Evolutionary conservation across 1,140 invertebrate species (phyloP), one percentile per base, ranked within the genome.

Genomic region (Mizuhopecten yessoensis): DNA sequence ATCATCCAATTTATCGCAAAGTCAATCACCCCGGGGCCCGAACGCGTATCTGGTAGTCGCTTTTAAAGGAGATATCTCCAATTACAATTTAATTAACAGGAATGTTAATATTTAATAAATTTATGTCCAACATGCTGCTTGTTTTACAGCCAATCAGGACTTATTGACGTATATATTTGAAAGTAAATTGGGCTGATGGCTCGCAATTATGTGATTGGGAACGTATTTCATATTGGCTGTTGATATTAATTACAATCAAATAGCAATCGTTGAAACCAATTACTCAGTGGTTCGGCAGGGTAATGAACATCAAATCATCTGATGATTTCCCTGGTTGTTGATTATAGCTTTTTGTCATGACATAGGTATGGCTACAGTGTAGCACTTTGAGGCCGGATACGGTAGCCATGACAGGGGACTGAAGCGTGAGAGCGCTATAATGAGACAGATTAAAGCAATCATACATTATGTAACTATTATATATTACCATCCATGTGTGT

Each of bases 21-120:
- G 57, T 75, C 57, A 75, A 75, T 75, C 57, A 75, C 57, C 57
- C 57, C 57, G 57, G 57, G 57, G 57, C 57, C 57, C n/a, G 57
- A 75, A 29, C 57, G 23, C 57, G n/a, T 75, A 75, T 75, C 57
- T 75, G 57, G 57, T 75, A 75, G 57, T 75, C n/a, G 33, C 89
- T 87, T 88, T n/a, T 89, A 88, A 87, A 90, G 86, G 89, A 87
- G 89, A 90, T 90, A 92, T 92, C 91, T 92, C 87, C 91, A 88
- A 92, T 92, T 92, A 92, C 91, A 92, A 92, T 90, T 92, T 92
- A 92, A 92, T 90, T 92, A 90, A 92, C 87, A 90, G 89, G 86
- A 90, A 90, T 87, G 91, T 92, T 92, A 92, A 92, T 92, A 92
- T 92, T 92, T 92, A 88, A 92, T 92, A 90, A 88, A 87, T 90